phyloP scores from a whole-genome alignment of 37 sponge, comb jelly and placozoan genomes.

The Tethya wilhelma region DNA sequence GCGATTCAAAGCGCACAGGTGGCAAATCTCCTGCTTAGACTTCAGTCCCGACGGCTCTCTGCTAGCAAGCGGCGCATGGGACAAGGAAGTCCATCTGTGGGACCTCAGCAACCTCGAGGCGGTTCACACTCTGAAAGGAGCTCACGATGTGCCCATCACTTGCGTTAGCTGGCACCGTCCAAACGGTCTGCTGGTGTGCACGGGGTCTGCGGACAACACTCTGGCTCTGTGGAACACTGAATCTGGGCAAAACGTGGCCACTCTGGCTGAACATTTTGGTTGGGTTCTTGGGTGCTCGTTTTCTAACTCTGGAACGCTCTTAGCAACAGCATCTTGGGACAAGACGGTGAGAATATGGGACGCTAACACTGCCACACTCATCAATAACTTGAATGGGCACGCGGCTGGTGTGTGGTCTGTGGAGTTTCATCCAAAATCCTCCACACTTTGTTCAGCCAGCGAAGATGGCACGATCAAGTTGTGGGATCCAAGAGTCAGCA shows the following conservation, averaged over 20 bases:
- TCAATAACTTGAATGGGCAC: constrained; percentile 73
- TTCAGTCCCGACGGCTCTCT: constrained; percentile 73
- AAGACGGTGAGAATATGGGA: constrained; percentile 87
- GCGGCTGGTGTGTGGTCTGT: constrained; percentile 77
- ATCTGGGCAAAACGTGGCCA: constrained; percentile 44
- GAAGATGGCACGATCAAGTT: constrained; percentile 72
- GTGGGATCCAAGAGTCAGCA: constrained; percentile 81
- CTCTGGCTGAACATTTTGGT: constrained; percentile 63
- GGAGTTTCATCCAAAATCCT: constrained; percentile 74
- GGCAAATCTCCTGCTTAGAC: constrained; percentile 79
- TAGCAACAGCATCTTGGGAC: constrained; percentile 93
- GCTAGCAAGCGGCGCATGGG: constrained; percentile 83
- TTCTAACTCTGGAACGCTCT: constrained; percentile 44
- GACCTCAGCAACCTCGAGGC: constrained; percentile 67
- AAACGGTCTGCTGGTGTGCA: constrained; percentile 63
- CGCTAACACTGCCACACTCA: constrained; percentile 46
- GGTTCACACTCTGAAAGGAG: constrained; percentile 44
- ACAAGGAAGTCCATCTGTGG: constrained; percentile 86
- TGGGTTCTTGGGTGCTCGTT: constrained; percentile 81
- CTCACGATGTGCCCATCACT: constrained; percentile 75
- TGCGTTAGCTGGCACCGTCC: constrained; percentile 71
- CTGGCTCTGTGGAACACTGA: constrained; percentile 73
- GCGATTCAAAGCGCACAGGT: constrained; percentile 56
- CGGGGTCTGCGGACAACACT: constrained; percentile 83
- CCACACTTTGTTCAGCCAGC: constrained; percentile 63